Evolutionary conservation across 2,113 vertebrate species (phyloP).

Genomic region (Acanthochromis polyacanthus): DNA sequence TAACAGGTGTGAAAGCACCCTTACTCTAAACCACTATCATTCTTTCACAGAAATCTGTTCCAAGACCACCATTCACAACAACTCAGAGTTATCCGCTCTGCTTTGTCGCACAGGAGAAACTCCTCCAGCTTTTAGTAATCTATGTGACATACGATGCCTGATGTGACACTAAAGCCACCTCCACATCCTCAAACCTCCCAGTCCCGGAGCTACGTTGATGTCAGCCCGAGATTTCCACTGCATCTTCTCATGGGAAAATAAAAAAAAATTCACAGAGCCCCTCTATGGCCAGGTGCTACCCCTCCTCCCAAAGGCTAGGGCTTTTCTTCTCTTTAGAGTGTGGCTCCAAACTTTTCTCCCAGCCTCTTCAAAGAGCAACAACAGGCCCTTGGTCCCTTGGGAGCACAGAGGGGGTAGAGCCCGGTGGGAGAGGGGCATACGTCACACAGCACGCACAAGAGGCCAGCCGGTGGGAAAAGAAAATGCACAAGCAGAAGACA

Average conservation of each 20-base stretch:
- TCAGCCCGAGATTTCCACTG: conserved; percentile 60
- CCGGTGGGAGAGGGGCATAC: conserved; percentile 76
- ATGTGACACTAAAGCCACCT: conserved; percentile 72
- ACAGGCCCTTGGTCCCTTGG: conserved; percentile 78
- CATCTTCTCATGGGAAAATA: conserved; percentile 75
- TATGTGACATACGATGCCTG: conserved; percentile 56
- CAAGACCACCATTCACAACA: conserved; percentile 41
- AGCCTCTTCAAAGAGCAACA: conserved; percentile 84
- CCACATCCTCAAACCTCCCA: conserved; percentile 56
- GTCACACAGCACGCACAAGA: conserved; percentile 76
- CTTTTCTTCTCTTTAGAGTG: conserved; percentile 83
- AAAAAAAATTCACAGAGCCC: conserved; percentile 64
- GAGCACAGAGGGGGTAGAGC: conserved; percentile 75
- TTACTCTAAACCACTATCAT: conserved; percentile 19
- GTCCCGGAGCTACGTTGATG: conserved; percentile 62
- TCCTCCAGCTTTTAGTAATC: conserved; percentile 53
- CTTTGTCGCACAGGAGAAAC: conserved; percentile 58
- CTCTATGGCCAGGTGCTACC: conserved; percentile 81
- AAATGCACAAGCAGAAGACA: conserved; percentile 62
- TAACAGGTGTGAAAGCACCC: no score
- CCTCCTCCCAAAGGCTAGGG: conserved; percentile 78
- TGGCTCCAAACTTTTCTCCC: conserved; percentile 83
- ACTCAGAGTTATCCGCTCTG: conserved; percentile 38
- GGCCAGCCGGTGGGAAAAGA: conserved; percentile 76
- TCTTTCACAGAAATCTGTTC: conserved; percentile 46